A percentile compares a stretch with the other conserved stretches of the same genome.
Conservation (phyloP, 2,888 invertebrate genomes). For the Archips xylosteana region DNA sequence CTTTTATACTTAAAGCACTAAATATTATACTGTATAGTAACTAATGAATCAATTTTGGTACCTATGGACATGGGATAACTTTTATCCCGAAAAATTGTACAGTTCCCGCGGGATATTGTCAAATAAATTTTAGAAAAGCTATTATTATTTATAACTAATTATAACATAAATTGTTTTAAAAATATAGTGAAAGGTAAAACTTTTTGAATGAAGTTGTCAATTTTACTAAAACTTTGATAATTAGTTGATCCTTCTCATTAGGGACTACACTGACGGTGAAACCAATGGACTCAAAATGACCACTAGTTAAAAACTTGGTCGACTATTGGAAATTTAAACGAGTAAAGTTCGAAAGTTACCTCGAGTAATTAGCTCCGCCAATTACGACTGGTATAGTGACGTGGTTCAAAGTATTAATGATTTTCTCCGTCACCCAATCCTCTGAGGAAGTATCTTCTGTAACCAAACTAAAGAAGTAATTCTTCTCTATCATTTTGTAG, state of each 20-base stretch:
- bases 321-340: constrained; percentile 33
- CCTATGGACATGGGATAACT: too few relatives aligned
- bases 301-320: constrained; percentile 34
- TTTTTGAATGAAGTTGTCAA: not conserved
- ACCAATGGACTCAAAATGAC: constrained; percentile 21
- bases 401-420: constrained; percentile 63
- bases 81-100: too few relatives aligned
- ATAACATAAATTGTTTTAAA: too few relatives aligned
- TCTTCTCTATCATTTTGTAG: constrained; percentile 63
- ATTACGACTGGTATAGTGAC: constrained; percentile 68
- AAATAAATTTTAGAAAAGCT: too few relatives aligned
- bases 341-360: constrained; percentile 53
- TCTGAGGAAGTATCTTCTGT: constrained; percentile 66
- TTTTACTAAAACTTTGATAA: not conserved
- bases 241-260: not conserved
- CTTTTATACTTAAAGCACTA: too few relatives aligned
- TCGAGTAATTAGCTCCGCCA: constrained; percentile 64
- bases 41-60: too few relatives aligned
- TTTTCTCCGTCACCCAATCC: constrained; percentile 68
- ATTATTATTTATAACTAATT: too few relatives aligned
- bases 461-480: constrained; percentile 71
- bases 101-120: too few relatives aligned
- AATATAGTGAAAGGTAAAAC: not conserved
- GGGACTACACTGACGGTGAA: not conserved
- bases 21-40: too few relatives aligned